Percentiles rank a stretch among this genome's conserved stretches.
phyloP scores from a whole-genome alignment of 2,113 vertebrate species.

The Carassius gibelio region DNA sequence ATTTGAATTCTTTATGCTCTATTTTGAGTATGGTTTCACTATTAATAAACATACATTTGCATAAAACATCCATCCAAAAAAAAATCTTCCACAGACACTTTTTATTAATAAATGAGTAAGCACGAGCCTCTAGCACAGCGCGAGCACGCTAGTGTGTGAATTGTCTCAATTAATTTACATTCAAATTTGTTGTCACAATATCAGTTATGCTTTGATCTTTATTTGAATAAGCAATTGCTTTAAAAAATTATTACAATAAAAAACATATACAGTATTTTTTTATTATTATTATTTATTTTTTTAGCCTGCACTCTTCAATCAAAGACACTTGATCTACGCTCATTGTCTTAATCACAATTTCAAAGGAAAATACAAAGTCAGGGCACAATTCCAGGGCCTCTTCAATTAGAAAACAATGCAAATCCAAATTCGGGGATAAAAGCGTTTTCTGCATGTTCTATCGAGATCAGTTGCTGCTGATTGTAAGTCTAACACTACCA shows the following conservation, averaged over 20 bases:
- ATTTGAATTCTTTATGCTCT: too few species aligned
- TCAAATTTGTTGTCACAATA: slow-evolving; percentile 18
- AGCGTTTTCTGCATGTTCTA: not conserved
- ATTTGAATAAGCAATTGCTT: slow-evolving; percentile 17
- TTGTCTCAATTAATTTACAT: slow-evolving; percentile 50
- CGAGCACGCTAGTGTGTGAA: not conserved
- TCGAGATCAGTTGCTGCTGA: slow-evolving; percentile 5
- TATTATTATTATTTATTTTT: too few species aligned
- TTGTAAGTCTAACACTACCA: not conserved
- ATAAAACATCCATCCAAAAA: too few species aligned
- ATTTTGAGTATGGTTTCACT: too few species aligned
- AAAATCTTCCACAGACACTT: too few species aligned
- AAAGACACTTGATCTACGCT: slow-evolving; percentile 21
- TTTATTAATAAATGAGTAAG: too few species aligned
- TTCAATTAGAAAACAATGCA: slow-evolving; percentile 19
- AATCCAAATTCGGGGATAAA: not conserved
- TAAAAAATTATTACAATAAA: not conserved
- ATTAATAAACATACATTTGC: too few species aligned
- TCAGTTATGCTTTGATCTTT: slow-evolving; percentile 39
- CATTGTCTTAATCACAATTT: slow-evolving; percentile 30
- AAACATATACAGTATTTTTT: not conserved
- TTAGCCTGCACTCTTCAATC: not conserved
- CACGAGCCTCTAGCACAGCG: too few species aligned
- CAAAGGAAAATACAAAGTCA: slow-evolving; percentile 29
- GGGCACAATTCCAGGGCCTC: slow-evolving; percentile 20